phyloP scores from a whole-genome alignment of 2,113 vertebrate species.

The Bolborhynchus lineola region DNA sequence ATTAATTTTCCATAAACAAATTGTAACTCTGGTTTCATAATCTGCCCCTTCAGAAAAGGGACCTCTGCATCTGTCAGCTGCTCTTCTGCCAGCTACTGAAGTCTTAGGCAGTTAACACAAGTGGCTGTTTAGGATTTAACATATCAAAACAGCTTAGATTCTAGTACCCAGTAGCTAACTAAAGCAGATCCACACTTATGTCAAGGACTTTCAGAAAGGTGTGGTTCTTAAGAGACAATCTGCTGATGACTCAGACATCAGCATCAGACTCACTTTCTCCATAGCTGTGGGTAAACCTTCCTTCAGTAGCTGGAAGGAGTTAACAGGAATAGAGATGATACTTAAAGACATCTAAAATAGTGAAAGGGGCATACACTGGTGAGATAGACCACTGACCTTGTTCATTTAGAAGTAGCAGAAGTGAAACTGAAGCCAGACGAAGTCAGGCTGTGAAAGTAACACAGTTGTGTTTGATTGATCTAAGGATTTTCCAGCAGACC shows the following conservation, averaged over 20 bases:
- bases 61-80: background rate
- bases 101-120: background rate
- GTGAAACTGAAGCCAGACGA: background rate
- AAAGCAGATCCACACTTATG: background rate
- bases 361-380: background rate
- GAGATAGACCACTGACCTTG: background rate
- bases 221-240: background rate
- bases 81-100: background rate
- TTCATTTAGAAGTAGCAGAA: background rate
- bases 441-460: background rate
- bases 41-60: background rate
- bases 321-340: background rate
- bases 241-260: background rate
- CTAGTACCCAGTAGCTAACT: background rate
- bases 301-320: background rate
- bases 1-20: background rate
- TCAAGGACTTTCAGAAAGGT: background rate
- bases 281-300: background rate
- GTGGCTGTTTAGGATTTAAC: background rate
- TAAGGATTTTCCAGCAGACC: background rate
- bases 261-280: background rate
- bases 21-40: background rate
- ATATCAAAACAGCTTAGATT: background rate
- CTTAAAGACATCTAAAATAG: background rate
- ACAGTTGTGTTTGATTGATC: background rate